Conservation (phyloP, 2,888 invertebrate species). For the Gastracanthus pulcherrimus region DNA sequence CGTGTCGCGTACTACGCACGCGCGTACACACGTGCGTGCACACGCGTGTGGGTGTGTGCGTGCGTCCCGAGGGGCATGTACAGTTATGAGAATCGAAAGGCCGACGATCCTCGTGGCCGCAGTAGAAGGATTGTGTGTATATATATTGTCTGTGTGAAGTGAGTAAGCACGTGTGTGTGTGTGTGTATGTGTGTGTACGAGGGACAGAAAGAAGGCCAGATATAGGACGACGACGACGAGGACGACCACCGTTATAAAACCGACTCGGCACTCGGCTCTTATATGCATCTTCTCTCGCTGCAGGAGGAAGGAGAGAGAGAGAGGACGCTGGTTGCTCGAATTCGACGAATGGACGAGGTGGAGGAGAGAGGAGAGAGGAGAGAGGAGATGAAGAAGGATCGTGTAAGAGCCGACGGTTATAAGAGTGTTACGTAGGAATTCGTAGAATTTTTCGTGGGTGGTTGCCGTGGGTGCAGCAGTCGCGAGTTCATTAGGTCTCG, state of each 20-base stretch:
- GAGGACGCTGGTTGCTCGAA: neutral
- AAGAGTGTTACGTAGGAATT: neutral
- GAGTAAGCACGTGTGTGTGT: too few relatives aligned
- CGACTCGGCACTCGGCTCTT: neutral
- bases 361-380: neutral
- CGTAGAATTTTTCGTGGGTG: slow-evolving; percentile 21
- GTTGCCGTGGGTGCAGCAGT: too few relatives aligned
- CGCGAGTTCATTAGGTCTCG: too few relatives aligned
- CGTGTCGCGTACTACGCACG: too few relatives aligned
- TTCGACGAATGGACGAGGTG: slow-evolving; percentile 10
- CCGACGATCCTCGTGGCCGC: slow-evolving; percentile 20
- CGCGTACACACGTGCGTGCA: neutral
- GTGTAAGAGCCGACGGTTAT: neutral
- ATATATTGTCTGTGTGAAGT: too few relatives aligned
- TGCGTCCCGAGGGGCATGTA: slow-evolving; percentile 26
- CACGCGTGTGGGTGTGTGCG: neutral
- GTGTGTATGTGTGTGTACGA: too few relatives aligned
- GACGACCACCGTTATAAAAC: slow-evolving; percentile 40
- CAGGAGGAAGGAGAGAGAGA: neutral
- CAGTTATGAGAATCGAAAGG: slow-evolving; percentile 44
- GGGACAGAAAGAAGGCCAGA: slow-evolving; percentile 41
- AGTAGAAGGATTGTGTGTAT: neutral
- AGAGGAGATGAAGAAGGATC: neutral
- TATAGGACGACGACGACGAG: neutral
- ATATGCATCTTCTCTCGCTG: neutral